Evolutionary conservation across 2,888 invertebrate species (phyloP), one percentile per base, ranked within the genome.

Genomic region (Sinohyriopsis cumingii): DNA sequence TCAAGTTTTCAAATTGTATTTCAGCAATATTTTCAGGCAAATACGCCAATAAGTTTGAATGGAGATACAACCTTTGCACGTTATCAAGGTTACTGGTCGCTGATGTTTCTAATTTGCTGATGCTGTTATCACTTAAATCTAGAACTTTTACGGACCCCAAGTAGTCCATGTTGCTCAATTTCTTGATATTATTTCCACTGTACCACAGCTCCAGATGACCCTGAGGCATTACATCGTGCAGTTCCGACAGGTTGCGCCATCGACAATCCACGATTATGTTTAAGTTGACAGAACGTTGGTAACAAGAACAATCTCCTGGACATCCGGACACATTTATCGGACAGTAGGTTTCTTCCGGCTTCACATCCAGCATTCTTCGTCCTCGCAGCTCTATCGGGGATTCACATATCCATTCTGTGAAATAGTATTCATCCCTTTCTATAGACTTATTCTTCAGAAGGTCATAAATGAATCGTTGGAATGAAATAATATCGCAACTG

Each of bases 201-300:
- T 33, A 70, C 74, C 72, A 72, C 2, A 77, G 55, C 63, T 77
- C 77, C 18, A 77, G 53, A 12, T 45, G 60, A 6, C 74, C 72
- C 20, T 60, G 63, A 5, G 77, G 77, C n/a, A 72, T 59, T 25
- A 19, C 18, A 4, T 56, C 6, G 6, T 74, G 77, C 5, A 74
- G 56, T 0, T 18, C 9, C 5, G 60, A 57, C 5, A 70, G n/a
- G 9, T 56, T 65, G 18, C 25, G 65, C 5, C 65, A 20, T 33
- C 72, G 55, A 66, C 77, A 77, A 54, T 77, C 72, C 4, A 74
- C 74, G 53, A 72, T 69, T 18, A 66, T 56, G 7, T 70, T 62
- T 15, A 54, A 18, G n/a, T 56, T 68, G 5, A 59, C 25, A 12
- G 60, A 67, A 24, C 77, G 67, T 18, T 63, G 24, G 19, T 67